These are phyloP conservation scores for Pachliopta kotzebuea DNA, from an alignment of 2,888 invertebrate genomes.

Conservation along the genomic window DNA sequence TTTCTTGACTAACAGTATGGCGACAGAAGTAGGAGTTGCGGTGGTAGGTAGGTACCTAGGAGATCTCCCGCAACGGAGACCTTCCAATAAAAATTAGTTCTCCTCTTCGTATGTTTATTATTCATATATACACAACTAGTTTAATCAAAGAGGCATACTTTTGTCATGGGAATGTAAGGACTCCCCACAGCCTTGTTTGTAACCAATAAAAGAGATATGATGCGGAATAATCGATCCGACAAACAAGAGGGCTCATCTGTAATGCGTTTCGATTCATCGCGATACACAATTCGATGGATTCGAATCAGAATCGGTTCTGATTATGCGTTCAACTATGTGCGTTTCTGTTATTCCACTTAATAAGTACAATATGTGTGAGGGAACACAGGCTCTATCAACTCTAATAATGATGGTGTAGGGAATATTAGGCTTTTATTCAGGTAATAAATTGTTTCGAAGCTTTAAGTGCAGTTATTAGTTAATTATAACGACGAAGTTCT, in stretches of 20 bases:
- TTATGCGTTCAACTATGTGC: slow-evolving; percentile 23
- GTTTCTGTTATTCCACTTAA: slow-evolving; percentile 20
- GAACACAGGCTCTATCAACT: background rate
- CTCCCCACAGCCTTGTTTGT: slow-evolving; percentile 37
- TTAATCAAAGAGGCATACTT: slow-evolving; percentile 11
- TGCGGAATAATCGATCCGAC: slow-evolving; percentile 77
- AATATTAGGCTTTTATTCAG: background rate
- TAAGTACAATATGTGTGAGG: slow-evolving; percentile 6
- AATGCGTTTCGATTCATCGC: slow-evolving; percentile 52
- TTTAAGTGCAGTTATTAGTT: background rate
- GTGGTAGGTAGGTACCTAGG: no score
- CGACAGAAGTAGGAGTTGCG: no score
- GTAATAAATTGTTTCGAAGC: background rate
- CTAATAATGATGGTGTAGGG: background rate
- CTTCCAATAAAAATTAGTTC: no score
- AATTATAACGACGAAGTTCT: no score
- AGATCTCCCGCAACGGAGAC: no score
- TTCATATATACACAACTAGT: background rate
- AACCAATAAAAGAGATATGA: slow-evolving; percentile 73
- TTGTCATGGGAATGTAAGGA: slow-evolving; percentile 26
- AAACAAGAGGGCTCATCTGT: slow-evolving; percentile 68
- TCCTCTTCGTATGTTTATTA: background rate
- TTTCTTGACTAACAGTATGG: no score
- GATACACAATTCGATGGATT: slow-evolving; percentile 39
- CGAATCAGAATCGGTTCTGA: slow-evolving; percentile 36